Evolutionary conservation across 2,797 vertebrate species (phyloP).

Genomic region (Cossypha heuglini): DNA sequence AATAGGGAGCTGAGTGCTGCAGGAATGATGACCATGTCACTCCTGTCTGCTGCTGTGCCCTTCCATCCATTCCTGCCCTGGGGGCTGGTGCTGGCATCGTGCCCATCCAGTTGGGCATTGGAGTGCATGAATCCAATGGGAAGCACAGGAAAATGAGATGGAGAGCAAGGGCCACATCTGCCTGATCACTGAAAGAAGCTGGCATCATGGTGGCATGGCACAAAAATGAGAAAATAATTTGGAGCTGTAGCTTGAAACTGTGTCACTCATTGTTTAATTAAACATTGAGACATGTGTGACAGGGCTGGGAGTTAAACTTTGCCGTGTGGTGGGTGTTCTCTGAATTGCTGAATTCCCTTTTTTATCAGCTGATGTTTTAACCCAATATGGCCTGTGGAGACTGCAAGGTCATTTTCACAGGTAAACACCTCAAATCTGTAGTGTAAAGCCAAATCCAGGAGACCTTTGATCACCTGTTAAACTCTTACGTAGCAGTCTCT

Average conservation of each 20-base stretch:
- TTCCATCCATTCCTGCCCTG: accelerated
- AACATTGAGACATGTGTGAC: background rate
- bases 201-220: background rate
- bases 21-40: background rate
- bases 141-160: background rate
- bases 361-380: background rate
- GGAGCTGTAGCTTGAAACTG: background rate
- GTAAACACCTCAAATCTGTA: background rate
- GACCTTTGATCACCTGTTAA: background rate
- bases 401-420: background rate
- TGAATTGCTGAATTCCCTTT: background rate
- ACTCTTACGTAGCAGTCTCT: background rate
- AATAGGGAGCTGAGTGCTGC: background rate
- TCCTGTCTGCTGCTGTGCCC: background rate
- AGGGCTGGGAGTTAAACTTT: constrained; percentile 1
- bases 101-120: background rate
- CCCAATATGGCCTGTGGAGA: background rate
- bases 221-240: background rate
- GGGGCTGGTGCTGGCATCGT: accelerated
- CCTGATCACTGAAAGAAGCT: background rate
- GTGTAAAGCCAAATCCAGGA: background rate
- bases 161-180: background rate
- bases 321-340: background rate
- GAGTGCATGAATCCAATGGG: background rate
- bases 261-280: background rate